phyloP scores from a whole-genome alignment of 92 coral and sea anemone genomes.

The Hydrozoanthus gracilis region DNA sequence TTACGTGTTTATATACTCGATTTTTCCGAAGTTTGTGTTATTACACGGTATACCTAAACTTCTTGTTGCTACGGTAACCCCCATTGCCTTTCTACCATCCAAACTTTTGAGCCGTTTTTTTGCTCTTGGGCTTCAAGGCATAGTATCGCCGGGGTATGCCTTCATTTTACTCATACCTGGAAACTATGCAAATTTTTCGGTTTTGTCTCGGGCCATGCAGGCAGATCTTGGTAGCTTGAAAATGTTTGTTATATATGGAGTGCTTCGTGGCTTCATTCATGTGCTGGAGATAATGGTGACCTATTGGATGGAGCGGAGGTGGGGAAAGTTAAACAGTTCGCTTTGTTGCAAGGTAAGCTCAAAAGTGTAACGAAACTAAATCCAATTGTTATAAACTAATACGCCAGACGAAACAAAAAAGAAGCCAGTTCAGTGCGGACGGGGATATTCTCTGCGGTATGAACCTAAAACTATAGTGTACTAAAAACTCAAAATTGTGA shows the following conservation, averaged over 20 bases:
- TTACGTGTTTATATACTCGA: background rate
- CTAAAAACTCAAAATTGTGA: too few species aligned
- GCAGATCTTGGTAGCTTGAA: background rate
- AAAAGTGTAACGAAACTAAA: too few species aligned
- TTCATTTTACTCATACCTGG: background rate
- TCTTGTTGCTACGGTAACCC: background rate
- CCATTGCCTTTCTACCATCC: background rate
- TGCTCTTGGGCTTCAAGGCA: conserved; percentile 22
- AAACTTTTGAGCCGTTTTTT: conserved; percentile 18
- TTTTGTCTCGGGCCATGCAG: conserved; percentile 23
- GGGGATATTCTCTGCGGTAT: too few species aligned
- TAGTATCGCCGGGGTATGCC: background rate
- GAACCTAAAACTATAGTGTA: too few species aligned
- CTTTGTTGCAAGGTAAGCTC: background rate
- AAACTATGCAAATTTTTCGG: background rate
- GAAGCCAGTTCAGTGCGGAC: too few species aligned
- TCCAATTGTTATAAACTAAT: too few species aligned
- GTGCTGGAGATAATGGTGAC: background rate
- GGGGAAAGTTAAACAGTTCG: background rate
- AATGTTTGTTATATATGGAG: conserved; percentile 8
- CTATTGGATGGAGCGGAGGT: background rate
- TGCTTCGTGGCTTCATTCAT: conserved; percentile 4
- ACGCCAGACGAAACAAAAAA: too few species aligned
- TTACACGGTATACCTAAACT: background rate
- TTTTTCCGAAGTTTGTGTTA: conserved; percentile 13